A percentile compares a stretch with the other conserved stretches of the same genome.
Evolutionary conservation across 2,113 vertebrate genomes (phyloP).

Genomic region (Notechis scutatus): DNA sequence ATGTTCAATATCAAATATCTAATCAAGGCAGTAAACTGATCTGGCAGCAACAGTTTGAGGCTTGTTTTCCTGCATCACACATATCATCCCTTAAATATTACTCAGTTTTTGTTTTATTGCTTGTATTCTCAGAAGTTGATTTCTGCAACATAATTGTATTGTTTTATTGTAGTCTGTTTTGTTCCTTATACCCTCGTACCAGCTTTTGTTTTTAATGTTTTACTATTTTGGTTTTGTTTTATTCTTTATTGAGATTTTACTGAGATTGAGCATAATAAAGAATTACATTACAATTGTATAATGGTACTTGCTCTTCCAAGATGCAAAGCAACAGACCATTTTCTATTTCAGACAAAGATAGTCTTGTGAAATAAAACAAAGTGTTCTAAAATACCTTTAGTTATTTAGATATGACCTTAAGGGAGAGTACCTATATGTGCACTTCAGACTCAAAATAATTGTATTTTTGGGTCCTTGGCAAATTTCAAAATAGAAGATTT

Average conservation of each 20-base stretch:
- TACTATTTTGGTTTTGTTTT: not conserved
- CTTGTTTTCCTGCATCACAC: not conserved
- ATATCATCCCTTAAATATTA: not conserved
- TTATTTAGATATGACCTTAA: not conserved
- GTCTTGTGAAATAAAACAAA: not conserved
- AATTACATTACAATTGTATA: not conserved
- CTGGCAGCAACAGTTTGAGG: not conserved
- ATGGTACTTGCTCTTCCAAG: not conserved
- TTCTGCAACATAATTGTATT: not conserved
- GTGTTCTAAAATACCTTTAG: not conserved
- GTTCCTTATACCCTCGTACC: not conserved
- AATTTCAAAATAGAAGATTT: not conserved
- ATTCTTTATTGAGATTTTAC: not conserved
- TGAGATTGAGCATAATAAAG: not conserved
- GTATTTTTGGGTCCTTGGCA: not conserved
- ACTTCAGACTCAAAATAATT: not conserved
- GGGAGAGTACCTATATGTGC: not conserved
- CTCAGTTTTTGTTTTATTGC: too few species aligned
- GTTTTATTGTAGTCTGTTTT: not conserved
- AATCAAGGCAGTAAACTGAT: not conserved
- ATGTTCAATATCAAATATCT: not conserved
- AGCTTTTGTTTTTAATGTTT: not conserved
- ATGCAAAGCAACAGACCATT: not conserved
- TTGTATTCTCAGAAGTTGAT: not conserved
- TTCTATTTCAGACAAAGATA: not conserved